Conservation (phyloP, 2,888 invertebrate species). For the Eristalis intricaria region DNA sequence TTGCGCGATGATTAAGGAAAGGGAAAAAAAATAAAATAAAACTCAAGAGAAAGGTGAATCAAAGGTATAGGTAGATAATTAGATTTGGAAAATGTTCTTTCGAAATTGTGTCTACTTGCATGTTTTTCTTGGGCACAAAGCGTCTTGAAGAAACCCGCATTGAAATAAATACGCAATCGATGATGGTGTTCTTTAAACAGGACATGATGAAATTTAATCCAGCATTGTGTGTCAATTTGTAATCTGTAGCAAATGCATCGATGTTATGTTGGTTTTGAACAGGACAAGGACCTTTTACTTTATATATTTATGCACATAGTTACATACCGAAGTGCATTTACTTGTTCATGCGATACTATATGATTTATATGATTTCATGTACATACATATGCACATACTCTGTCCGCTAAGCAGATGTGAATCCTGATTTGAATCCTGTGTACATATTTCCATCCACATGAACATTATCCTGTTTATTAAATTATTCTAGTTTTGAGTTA, state of each 20-base stretch:
- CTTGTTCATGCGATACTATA: too few relatives aligned
- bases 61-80: constrained; percentile 55
- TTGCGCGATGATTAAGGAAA: constrained; percentile 24
- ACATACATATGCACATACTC: too few relatives aligned
- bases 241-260: neutral
- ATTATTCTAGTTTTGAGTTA: too few relatives aligned
- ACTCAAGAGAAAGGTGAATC: constrained; percentile 11
- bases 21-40: constrained; percentile 9
- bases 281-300: neutral
- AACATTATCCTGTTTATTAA: too few relatives aligned
- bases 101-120: neutral
- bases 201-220: constrained; percentile 54
- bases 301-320: too few relatives aligned
- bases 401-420: too few relatives aligned
- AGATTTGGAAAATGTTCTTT: constrained; percentile 42
- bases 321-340: too few relatives aligned
- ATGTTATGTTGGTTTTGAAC: neutral
- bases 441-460: too few relatives aligned
- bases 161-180: constrained; percentile 18
- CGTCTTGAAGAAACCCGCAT: constrained; percentile 34
- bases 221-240: neutral
- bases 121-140: constrained; percentile 10
- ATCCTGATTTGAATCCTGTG: too few relatives aligned
- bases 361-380: too few relatives aligned
- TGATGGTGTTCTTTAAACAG: constrained; percentile 7